Percentiles rank a stretch among this genome's conserved stretches.
Evolutionary conservation across 2,797 vertebrate genomes (phyloP).

Genomic region (Cossypha polioptera): DNA sequence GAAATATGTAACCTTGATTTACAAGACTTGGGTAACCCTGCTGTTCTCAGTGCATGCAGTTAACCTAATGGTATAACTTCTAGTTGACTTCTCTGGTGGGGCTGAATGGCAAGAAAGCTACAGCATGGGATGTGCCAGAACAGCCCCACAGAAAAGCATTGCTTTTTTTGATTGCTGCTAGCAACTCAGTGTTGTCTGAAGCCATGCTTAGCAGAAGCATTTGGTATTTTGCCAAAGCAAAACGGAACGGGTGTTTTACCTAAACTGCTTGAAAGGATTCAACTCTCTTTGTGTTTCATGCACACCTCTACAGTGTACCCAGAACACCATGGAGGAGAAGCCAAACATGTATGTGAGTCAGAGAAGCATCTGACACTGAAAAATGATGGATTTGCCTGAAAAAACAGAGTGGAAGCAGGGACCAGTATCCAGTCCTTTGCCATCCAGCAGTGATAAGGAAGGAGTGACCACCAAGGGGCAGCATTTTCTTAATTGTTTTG

Average conservation of each 20-base stretch:
- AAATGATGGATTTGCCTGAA: neutral
- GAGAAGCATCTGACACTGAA: neutral
- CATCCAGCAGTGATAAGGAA: neutral
- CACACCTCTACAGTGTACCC: neutral
- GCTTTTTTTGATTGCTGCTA: neutral
- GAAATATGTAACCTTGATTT: neutral
- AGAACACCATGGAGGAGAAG: neutral
- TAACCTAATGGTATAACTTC: neutral
- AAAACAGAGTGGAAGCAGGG: neutral
- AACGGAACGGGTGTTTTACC: slow-evolving; percentile 1
- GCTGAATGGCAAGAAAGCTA: neutral
- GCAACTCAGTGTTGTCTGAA: neutral
- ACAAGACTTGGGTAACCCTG: neutral
- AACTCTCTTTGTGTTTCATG: neutral
- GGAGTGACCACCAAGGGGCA: neutral
- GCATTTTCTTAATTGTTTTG: neutral
- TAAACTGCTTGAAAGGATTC: neutral
- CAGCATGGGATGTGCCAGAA: neutral
- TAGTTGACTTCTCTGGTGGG: neutral
- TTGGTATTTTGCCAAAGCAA: slow-evolving; percentile 2
- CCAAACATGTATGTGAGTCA: neutral
- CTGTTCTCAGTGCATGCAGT: neutral
- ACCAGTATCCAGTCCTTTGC: neutral
- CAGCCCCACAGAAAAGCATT: neutral
- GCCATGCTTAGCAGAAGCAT: neutral